Evolutionary conservation across 92 coral and sea anemone genomes (phyloP).

Genomic region (Epizoanthus fatuus): DNA sequence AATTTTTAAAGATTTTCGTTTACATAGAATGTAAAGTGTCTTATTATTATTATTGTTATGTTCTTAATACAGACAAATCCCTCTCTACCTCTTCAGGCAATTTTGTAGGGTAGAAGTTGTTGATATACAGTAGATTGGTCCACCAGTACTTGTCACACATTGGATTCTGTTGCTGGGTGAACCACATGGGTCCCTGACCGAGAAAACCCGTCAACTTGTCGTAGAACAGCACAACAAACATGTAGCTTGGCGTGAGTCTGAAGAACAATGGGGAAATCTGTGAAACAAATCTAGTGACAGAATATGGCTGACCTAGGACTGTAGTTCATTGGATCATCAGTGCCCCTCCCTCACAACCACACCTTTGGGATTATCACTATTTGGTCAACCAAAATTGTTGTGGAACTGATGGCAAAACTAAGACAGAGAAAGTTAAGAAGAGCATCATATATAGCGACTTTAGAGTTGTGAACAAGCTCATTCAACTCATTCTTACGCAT

Average conservation of each 20-base stretch:
- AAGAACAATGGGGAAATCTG: not conserved
- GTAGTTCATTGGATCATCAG: too few species aligned
- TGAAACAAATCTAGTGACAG: not conserved
- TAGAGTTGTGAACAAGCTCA: too few species aligned
- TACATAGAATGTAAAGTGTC: not conserved
- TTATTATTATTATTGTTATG: not conserved
- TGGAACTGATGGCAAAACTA: too few species aligned
- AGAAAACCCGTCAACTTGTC: slow-evolving; percentile 66
- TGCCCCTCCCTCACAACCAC: too few species aligned
- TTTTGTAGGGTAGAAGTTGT: slow-evolving; percentile 86
- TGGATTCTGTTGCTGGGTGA: slow-evolving; percentile 13
- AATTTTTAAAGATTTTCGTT: too few species aligned
- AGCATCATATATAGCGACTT: too few species aligned
- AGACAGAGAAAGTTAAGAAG: too few species aligned
- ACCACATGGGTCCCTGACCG: slow-evolving; percentile 87
- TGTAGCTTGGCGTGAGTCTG: slow-evolving; percentile 91
- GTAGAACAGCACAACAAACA: slow-evolving; percentile 89
- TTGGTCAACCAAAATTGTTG: too few species aligned
- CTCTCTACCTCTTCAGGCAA: slow-evolving; percentile 69
- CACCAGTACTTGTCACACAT: slow-evolving; percentile 89
- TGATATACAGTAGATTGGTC: slow-evolving; percentile 94
- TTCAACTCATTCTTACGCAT: too few species aligned
- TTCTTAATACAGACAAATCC: too few species aligned
- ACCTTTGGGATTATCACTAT: too few species aligned
- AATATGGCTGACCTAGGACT: too few species aligned